Base-by-base conservation (phyloP, 2,888 invertebrate genomes). In the Caradrina kadenii region DNA sequence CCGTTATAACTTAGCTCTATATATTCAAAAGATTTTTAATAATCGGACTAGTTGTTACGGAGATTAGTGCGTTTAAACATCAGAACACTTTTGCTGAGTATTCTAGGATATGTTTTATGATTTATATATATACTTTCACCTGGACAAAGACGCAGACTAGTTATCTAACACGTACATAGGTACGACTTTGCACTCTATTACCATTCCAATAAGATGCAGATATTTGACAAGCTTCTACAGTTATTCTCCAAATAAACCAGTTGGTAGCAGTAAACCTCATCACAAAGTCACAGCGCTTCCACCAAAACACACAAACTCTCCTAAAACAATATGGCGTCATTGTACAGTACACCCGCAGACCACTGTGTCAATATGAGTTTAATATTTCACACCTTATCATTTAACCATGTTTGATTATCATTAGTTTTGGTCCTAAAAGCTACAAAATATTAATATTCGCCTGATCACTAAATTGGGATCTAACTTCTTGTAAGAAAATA, bases 241-340 rank as follows among this genome's bases (percentile, higher is more conserved):
- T 39, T 35, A 13, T 22, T n/a, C 39, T 19, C 10, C 26, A 21
- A 42, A 17, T 21, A 11, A 11, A 21, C 4, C 15, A 19, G 17
- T 17, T 19, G 48, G 22, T 35, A 61, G 15, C 39, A 19, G n/a
- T 42, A 49, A 63, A 55, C 65, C 19, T 42, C 54, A 74, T 65
- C 55, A 55, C 60, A 42, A 63, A 79, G 69, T 68, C 58, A 64
- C 59, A 60, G 39, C 52, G 49, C 13, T 56, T 42, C 39, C 17
- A 48, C 22, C 10, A 64, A 59, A 76, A 63, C 63, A 63, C 56
- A 77, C 78, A 75, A 80, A 75, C 76, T 72, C 62, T 56, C 69
- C 68, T 76, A 80, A 78, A 80, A 69, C 77, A 80, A 80, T 61
- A 76, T 60, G 63, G 52, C 62, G 48, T 49, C 64, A 31, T 31